A percentile compares a stretch with the other conserved stretches of the same genome.
Conservation (phyloP, 2,888 invertebrate species). For the Heliconius charithonia region DNA sequence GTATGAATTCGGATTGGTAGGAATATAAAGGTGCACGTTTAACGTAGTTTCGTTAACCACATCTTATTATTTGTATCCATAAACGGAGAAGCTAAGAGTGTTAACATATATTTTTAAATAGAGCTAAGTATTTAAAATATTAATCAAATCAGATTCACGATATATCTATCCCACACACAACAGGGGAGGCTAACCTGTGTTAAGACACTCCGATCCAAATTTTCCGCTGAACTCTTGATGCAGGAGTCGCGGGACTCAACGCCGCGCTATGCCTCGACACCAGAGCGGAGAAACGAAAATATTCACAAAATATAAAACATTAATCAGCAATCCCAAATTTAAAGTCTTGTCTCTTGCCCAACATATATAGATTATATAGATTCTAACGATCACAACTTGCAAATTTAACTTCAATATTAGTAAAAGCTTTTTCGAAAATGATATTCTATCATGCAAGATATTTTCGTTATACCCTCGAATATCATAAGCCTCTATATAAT, state of each 20-base stretch:
- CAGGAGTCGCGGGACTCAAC: no score
- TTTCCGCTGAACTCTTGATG: no score
- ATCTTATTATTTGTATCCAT: not conserved
- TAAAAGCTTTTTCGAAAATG: not conserved
- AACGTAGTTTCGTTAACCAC: not conserved
- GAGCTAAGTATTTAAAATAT: no score
- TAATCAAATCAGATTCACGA: not conserved
- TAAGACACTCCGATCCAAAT: not conserved
- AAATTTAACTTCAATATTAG: not conserved
- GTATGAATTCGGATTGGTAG: constrained; percentile 47
- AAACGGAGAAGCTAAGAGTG: not conserved
- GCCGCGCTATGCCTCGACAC: not conserved
- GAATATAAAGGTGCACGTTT: constrained; percentile 36
- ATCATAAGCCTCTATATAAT: constrained; percentile 73
- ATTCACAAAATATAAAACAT: not conserved
- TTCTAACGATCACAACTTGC: not conserved
- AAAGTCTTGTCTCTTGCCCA: not conserved
- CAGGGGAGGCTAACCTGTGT: not conserved
- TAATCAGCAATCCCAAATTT: not conserved
- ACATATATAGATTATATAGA: no score
- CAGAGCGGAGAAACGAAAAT: not conserved
- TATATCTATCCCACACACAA: not conserved
- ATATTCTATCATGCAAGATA: constrained; percentile 47
- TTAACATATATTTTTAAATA: not conserved
- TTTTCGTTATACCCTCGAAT: constrained; percentile 57